Evolutionary conservation across 2,797 vertebrate species (phyloP).

Genomic region (Pseudochirops cupreus): DNA sequence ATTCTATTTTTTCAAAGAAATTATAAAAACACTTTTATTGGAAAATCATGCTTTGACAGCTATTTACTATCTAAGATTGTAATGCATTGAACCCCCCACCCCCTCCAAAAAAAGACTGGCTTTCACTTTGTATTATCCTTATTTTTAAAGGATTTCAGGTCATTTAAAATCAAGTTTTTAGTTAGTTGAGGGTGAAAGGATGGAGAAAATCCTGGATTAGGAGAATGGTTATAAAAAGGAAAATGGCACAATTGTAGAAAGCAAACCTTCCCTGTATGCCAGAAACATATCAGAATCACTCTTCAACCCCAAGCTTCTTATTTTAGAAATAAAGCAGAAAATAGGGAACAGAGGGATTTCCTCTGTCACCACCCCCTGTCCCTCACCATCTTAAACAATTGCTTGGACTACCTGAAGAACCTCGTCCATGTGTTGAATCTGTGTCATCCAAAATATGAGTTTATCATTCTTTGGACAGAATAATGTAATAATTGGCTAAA

Average conservation of each 20-base stretch:
- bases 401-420: neutral
- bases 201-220: neutral
- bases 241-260: neutral
- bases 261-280: neutral
- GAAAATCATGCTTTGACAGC: conserved; percentile 5
- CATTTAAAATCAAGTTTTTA: neutral
- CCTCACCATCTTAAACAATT: neutral
- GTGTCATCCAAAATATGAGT: neutral
- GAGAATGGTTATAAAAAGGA: neutral
- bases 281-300: neutral
- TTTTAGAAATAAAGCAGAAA: neutral
- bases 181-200: neutral
- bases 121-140: conserved; percentile 17
- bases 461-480: neutral
- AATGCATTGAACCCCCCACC: too few relatives aligned
- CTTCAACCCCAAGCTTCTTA: neutral
- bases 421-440: neutral
- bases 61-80: neutral
- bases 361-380: neutral
- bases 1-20: neutral
- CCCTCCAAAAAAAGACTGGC: neutral
- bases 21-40: conserved; percentile 7
- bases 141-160: conserved; percentile 8
- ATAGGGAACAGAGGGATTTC: neutral
- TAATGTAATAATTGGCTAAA: neutral